phyloP scores from a whole-genome alignment of 1,140 invertebrate genomes.

The Eupeodes corollae region DNA sequence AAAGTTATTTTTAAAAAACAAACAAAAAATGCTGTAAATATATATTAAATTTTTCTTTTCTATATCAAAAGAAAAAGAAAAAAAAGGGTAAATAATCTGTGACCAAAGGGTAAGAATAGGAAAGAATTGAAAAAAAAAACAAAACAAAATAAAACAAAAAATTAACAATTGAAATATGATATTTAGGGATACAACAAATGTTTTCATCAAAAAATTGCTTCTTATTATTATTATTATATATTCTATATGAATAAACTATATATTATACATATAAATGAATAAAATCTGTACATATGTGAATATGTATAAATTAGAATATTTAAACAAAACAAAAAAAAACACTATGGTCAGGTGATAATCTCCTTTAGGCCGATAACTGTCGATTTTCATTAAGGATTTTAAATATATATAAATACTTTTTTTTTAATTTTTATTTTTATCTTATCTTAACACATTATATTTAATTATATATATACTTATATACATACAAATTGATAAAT shows the following conservation, averaged over 20 bases:
- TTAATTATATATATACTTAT: not conserved
- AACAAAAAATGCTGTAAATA: constrained; percentile 1
- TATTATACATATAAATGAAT: constrained; percentile 6
- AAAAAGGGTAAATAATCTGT: constrained; percentile 1
- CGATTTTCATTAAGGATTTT: no score
- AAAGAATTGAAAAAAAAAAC: constrained; percentile 3
- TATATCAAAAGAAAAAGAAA: constrained; percentile 6
- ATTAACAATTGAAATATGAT: not conserved
- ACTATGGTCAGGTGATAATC: no score
- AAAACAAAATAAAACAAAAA: constrained; percentile 3
- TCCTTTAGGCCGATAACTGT: no score
- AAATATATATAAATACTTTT: no score
- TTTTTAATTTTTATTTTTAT: no score
- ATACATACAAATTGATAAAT: constrained; percentile 2
- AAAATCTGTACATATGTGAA: constrained; percentile 8
- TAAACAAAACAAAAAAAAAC: not conserved
- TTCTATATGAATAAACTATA: constrained; percentile 1
- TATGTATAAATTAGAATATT: constrained; percentile 4
- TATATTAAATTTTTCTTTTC: constrained; percentile 3
- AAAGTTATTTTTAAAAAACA: constrained; percentile 4
- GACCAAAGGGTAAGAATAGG: constrained; percentile 2
- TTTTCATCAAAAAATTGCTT: not conserved
- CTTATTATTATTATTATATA: constrained; percentile 9
- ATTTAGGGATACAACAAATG: not conserved
- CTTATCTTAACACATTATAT: no score